Conservation (phyloP, 2,797 vertebrate species). For the Lithobates sylvaticus region DNA sequence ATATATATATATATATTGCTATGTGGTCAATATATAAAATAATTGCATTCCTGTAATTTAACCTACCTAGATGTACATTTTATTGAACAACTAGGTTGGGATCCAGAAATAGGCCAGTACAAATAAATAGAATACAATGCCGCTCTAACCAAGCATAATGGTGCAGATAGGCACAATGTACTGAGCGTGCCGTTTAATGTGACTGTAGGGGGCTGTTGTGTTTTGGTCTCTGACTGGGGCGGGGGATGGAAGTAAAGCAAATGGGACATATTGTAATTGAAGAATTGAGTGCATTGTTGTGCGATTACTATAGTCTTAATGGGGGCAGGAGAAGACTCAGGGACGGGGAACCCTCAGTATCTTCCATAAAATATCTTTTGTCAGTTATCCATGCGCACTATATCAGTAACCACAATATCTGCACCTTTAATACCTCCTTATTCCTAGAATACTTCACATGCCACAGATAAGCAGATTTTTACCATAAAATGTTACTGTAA, state of each 20-base stretch:
- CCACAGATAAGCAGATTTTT: no score
- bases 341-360: background rate
- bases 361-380: background rate
- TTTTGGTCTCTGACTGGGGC: slow-evolving; percentile 21
- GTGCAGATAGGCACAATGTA: slow-evolving; percentile 1
- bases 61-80: no score
- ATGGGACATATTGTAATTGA: background rate
- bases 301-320: background rate
- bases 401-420: background rate
- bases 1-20: no score
- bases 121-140: background rate
- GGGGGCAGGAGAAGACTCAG: background rate
- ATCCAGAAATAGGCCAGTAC: background rate
- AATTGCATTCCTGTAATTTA: no score
- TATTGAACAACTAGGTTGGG: background rate
- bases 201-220: slow-evolving; percentile 7
- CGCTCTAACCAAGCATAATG: background rate
- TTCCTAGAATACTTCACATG: no score
- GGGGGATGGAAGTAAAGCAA: slow-evolving; percentile 3
- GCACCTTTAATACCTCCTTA: no score
- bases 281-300: slow-evolving; percentile 23
- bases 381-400: background rate
- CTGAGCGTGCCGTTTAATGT: background rate
- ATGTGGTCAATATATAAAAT: no score
- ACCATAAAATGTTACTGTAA: no score